Evolutionary conservation across 2,888 invertebrate genomes (phyloP).

Genomic region (Idaea biselata): DNA sequence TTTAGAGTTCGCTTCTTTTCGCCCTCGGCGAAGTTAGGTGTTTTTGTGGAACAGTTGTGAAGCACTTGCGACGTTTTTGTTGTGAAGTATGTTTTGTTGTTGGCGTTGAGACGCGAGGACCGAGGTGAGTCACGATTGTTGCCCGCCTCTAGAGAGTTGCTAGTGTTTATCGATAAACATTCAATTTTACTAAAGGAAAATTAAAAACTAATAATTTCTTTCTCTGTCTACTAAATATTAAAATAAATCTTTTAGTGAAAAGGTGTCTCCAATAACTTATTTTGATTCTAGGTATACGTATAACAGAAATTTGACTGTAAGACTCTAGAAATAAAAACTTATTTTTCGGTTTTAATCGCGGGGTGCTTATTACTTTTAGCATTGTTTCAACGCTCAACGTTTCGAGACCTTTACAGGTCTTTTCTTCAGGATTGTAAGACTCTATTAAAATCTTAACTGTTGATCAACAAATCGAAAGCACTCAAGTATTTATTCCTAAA

Average conservation of each 20-base stretch:
- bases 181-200: background rate
- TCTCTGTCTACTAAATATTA: background rate
- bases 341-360: too few species aligned
- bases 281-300: too few species aligned
- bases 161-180: slow-evolving; percentile 56
- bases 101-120: slow-evolving; percentile 75
- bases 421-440: too few species aligned
- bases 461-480: background rate
- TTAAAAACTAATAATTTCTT: background rate
- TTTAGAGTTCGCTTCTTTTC: slow-evolving; percentile 59
- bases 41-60: slow-evolving; percentile 60
- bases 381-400: too few species aligned
- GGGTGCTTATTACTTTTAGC: too few species aligned
- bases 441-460: background rate
- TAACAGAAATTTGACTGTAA: too few species aligned
- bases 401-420: too few species aligned
- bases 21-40: slow-evolving; percentile 53
- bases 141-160: slow-evolving; percentile 57
- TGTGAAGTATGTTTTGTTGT: slow-evolving; percentile 66
- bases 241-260: background rate
- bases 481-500: background rate
- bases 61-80: slow-evolving; percentile 67
- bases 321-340: too few species aligned
- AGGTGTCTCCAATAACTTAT: too few species aligned
- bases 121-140: slow-evolving; percentile 73